Percentiles rank a stretch among this genome's conserved stretches.
These are phyloP conservation scores for Ladona fulva DNA, from an alignment of 1,140 invertebrate genomes.

Conservation along the genomic window DNA sequence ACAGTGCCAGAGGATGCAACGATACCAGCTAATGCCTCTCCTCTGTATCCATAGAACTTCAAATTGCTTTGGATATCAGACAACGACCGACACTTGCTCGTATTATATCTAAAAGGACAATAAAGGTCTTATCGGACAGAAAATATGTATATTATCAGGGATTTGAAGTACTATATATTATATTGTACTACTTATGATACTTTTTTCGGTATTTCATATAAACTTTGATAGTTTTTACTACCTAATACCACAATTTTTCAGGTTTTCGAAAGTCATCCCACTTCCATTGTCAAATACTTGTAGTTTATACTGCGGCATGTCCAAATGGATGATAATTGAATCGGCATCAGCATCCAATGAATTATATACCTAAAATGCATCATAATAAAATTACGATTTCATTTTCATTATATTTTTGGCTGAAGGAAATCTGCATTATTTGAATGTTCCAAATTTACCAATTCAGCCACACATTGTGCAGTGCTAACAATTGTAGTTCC, in stretches of 20 bases:
- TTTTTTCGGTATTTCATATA: neutral
- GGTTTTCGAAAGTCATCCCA: slow-evolving; percentile 43
- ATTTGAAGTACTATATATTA: no score
- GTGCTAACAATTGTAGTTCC: slow-evolving; percentile 7
- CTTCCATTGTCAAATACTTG: slow-evolving; percentile 58
- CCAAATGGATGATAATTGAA: slow-evolving; percentile 50
- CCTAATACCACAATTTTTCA: slow-evolving; percentile 45
- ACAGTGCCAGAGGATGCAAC: slow-evolving; percentile 43
- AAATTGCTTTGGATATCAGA: slow-evolving; percentile 40
- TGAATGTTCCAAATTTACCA: slow-evolving; percentile 7
- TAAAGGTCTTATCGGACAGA: neutral
- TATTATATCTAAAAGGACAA: slow-evolving; percentile 40
- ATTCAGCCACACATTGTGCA: slow-evolving; percentile 8
- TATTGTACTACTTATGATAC: neutral
- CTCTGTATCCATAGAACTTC: slow-evolving; percentile 49
- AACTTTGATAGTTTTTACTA: slow-evolving; percentile 22
- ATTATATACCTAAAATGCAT: slow-evolving; percentile 46
- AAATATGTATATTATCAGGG: neutral
- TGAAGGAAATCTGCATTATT: neutral
- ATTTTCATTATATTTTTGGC: no score
- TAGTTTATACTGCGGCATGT: slow-evolving; percentile 45
- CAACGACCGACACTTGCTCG: slow-evolving; percentile 49
- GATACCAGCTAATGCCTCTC: slow-evolving; percentile 54
- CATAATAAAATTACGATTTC: no score
- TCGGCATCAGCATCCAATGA: slow-evolving; percentile 51